Base-by-base conservation (phyloP, 2,113 vertebrate species). In the Nothocercus nigrocapillus region DNA sequence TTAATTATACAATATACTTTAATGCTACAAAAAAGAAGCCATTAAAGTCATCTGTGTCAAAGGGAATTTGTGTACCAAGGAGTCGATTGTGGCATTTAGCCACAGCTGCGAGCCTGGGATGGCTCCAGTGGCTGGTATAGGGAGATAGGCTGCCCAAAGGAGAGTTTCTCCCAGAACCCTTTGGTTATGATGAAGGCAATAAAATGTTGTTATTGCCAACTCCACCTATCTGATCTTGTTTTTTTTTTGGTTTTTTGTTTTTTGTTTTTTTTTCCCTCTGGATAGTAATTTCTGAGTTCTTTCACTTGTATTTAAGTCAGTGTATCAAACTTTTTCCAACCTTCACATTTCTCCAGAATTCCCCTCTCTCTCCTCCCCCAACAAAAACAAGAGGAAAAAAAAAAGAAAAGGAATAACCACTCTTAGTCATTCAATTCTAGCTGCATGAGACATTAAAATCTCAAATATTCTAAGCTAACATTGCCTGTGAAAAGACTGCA, bases 41-140 rank as follows among this genome's bases (percentile, higher is more conserved):
- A 87, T 87, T 96, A 79, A 92, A 95, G 88, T 95, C 47, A 86
- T 95, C 83, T 76, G 20, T 88, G 83, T 95, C 86, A 87, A 85
- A 92, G 40, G 40, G 69, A 89, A 88, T 95, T 96, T 95, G 77
- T 89, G 56, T 69, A 62, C 93, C 25, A 10, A 27, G 83, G 77
- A 85, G 76, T 34, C 84, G 83, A 66, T 73, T 73, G 88, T 90
- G 82, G 47, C 78, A 32, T 40, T 36, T 18, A 90, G 72, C 84
- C 83, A 73, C 82, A 86, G 76, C 82, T 92, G 73, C 0, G 0
- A 88, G 40, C 36, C 74, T 76, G 62, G 49, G 30, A 56, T 19
- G 30, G 30, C 36, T 24, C 36, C 36, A 32, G 32, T 38, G 62
- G n/a, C 9, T 69, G 75, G 34, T 83, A 17, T 20, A 49, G 80